These are phyloP conservation scores for Todus mexicanus DNA, from an alignment of 2,797 vertebrate genomes.

Conservation along the genomic window DNA sequence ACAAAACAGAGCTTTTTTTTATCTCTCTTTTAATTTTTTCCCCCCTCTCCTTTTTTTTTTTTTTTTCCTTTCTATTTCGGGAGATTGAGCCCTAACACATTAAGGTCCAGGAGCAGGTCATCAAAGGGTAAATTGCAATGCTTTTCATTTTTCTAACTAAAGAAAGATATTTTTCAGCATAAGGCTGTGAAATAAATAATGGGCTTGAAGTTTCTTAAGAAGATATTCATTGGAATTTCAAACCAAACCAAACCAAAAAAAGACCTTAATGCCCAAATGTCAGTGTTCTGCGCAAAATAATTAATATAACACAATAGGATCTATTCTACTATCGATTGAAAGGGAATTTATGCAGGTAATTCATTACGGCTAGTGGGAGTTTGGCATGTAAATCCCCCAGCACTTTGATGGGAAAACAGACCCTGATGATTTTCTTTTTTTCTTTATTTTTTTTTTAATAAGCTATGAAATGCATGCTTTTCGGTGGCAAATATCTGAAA, in stretches of 20 bases:
- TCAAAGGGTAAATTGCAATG: background rate
- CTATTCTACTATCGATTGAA: conserved; percentile 70
- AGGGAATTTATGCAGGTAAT: conserved; percentile 78
- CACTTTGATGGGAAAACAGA: conserved; percentile 63
- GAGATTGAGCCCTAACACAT: background rate
- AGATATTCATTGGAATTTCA: conserved; percentile 19
- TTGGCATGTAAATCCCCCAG: conserved; percentile 70
- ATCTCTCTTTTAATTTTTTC: no score
- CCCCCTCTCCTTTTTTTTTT: no score
- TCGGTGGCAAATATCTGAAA: conserved; percentile 50
- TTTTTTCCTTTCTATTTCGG: background rate
- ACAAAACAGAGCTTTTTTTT: background rate
- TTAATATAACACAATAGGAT: conserved; percentile 73
- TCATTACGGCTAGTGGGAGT: conserved; percentile 71
- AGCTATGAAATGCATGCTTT: conserved; percentile 43
- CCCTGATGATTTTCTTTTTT: background rate
- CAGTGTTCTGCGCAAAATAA: conserved; percentile 70
- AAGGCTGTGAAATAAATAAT: conserved; percentile 54
- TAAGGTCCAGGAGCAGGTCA: background rate
- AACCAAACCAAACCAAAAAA: conserved; percentile 11
- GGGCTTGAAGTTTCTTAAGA: conserved; percentile 42
- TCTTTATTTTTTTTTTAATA: background rate
- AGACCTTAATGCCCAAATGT: conserved; percentile 64
- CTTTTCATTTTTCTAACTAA: background rate
- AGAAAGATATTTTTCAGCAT: background rate